Conservation (phyloP, 2,888 invertebrate genomes). For the Physocephala rufipes region DNA sequence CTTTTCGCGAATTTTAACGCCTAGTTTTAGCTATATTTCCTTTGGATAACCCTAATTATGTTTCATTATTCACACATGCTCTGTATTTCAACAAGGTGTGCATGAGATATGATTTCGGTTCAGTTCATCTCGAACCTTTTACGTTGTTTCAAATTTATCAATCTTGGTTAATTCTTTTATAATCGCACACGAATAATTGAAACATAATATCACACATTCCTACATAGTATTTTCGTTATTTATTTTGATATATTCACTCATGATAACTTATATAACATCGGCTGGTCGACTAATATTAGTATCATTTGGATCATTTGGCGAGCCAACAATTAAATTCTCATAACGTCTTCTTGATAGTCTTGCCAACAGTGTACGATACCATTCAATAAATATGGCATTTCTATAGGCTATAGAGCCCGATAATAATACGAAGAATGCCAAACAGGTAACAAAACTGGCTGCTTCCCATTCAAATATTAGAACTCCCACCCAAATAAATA, state of each 20-base stretch:
- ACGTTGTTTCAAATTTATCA: too few relatives aligned
- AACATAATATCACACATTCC: too few relatives aligned
- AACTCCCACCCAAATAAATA: constrained; percentile 89
- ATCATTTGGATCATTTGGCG: constrained; percentile 34
- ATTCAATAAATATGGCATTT: constrained; percentile 67
- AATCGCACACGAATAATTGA: too few relatives aligned
- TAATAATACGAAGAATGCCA: constrained; percentile 81
- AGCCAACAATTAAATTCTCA: constrained; percentile 50
- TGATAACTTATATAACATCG: constrained; percentile 53
- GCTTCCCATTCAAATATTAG: constrained; percentile 79
- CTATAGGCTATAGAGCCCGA: constrained; percentile 88
- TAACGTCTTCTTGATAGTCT: constrained; percentile 55
- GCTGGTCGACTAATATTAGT: constrained; percentile 54
- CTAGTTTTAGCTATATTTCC: too few relatives aligned
- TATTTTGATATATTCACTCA: neutral
- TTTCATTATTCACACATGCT: too few relatives aligned
- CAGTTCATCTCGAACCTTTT: too few relatives aligned
- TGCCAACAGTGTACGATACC: constrained; percentile 52
- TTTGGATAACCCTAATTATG: too few relatives aligned
- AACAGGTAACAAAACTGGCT: constrained; percentile 80
- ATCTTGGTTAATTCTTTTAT: too few relatives aligned
- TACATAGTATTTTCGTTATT: too few relatives aligned
- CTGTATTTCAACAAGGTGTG: too few relatives aligned
- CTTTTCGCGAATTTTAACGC: too few relatives aligned
- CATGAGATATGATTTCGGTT: too few relatives aligned